phyloP scores from a whole-genome alignment of 2,888 invertebrate species.

The Chirona hameri region DNA sequence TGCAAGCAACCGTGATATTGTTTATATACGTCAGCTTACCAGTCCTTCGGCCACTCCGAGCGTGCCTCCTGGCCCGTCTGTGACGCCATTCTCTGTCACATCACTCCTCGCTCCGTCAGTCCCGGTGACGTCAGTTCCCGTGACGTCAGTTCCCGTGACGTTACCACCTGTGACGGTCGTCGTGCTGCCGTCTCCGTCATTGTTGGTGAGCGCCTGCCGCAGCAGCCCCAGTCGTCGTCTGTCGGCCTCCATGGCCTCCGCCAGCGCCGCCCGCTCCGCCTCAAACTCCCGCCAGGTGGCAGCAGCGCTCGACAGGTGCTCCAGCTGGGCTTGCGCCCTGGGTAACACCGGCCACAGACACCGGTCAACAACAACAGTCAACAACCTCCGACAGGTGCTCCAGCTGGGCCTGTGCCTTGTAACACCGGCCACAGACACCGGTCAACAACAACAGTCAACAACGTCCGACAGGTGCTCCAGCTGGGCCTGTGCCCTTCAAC shows the following conservation, averaged over 20 bases:
- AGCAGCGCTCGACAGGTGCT: neutral
- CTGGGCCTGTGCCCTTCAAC: too few relatives aligned
- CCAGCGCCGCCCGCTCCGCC: neutral
- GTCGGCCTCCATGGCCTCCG: neutral
- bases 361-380: neutral
- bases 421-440: too few relatives aligned
- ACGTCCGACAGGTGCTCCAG: neutral
- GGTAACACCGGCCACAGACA: neutral
- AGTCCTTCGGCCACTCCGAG: neutral
- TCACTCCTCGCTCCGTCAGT: too few relatives aligned
- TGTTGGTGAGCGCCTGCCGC: neutral
- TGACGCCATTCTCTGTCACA: neutral
- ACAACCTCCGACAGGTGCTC: neutral
- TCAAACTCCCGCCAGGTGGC: constrained; percentile 13
- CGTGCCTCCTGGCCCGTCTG: neutral
- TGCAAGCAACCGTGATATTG: too few relatives aligned
- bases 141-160: neutral
- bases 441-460: neutral
- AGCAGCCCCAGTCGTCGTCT: neutral
- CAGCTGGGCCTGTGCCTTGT: neutral
- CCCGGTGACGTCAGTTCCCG: neutral
- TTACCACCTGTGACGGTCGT: neutral
- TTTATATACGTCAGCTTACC: neutral
- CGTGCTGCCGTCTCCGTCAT: too few relatives aligned
- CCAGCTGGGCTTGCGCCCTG: neutral